Evolutionary conservation across 2,113 vertebrate species (phyloP).

Genomic region (Dasypus novemcinctus): DNA sequence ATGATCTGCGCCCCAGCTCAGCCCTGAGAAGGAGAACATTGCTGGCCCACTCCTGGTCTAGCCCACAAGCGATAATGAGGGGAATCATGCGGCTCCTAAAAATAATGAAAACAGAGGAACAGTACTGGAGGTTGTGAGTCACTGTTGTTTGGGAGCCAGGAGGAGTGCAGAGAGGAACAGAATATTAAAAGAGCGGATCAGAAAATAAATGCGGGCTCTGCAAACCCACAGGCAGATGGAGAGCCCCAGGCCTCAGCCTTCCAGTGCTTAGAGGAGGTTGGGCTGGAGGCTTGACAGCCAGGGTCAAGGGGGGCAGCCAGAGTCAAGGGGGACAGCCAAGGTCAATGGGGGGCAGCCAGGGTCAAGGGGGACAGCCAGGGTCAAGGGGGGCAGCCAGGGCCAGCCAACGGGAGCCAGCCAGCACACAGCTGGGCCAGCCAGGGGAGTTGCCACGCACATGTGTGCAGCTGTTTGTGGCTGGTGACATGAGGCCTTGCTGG

Average conservation of each 20-base stretch:
- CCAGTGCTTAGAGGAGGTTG: not conserved
- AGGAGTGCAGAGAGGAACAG: not conserved
- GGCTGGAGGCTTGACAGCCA: not conserved
- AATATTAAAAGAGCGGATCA: constrained; percentile 19
- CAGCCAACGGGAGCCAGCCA: not conserved
- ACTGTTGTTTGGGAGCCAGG: constrained; percentile 9
- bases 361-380: not conserved
- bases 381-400: not conserved
- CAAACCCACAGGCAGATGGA: fast-evolving
- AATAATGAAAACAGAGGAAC: constrained; percentile 46
- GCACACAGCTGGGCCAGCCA: not conserved
- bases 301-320: not conserved
- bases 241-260: fast-evolving
- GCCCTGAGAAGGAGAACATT: constrained; percentile 6
- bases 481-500: not conserved
- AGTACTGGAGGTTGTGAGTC: constrained; percentile 37
- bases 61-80: constrained; percentile 38
- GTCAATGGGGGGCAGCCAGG: not conserved
- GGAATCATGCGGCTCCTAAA: constrained; percentile 47
- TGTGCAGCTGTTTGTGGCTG: fast-evolving
- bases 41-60: not conserved
- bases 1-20: not conserved
- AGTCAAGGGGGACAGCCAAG: not conserved
- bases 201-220: not conserved
- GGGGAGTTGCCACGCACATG: too few relatives aligned